phyloP scores from a whole-genome alignment of 2,797 vertebrate genomes.

The Alcedo quadribrachys region DNA sequence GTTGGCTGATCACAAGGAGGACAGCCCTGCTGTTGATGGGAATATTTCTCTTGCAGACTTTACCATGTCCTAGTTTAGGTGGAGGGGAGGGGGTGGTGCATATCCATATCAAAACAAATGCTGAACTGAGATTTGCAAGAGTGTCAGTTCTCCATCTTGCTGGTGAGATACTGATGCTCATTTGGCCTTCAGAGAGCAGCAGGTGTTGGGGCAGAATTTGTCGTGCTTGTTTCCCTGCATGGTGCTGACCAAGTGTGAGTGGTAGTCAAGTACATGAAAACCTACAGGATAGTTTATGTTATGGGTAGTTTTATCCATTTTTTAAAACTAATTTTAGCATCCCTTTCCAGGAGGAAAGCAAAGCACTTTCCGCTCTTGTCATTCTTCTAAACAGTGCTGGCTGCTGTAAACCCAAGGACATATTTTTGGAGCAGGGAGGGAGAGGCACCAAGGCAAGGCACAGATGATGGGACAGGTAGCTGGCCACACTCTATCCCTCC shows the following conservation, averaged over 20 bases:
- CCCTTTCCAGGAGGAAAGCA: background rate
- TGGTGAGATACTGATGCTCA: background rate
- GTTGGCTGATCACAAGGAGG: background rate
- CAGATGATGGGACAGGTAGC: background rate
- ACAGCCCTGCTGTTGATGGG: background rate
- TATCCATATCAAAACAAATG: background rate
- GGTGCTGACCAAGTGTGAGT: background rate
- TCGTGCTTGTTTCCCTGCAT: background rate
- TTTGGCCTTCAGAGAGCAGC: background rate
- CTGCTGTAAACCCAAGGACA: background rate
- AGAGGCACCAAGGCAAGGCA: background rate
- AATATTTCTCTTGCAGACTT: background rate
- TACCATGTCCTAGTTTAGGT: background rate
- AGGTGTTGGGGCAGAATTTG: background rate
- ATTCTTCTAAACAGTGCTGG: background rate
- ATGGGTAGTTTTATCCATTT: background rate
- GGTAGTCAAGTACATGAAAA: background rate
- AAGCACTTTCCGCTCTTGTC: background rate
- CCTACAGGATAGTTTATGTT: background rate
- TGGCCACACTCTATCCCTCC: background rate
- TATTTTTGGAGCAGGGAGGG: background rate
- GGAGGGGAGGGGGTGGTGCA: background rate
- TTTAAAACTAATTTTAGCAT: background rate
- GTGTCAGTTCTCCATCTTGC: background rate
- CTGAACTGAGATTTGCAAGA: background rate